Base-by-base conservation (phyloP, 1,140 invertebrate species). In the Chionoecetes opilio region DNA sequence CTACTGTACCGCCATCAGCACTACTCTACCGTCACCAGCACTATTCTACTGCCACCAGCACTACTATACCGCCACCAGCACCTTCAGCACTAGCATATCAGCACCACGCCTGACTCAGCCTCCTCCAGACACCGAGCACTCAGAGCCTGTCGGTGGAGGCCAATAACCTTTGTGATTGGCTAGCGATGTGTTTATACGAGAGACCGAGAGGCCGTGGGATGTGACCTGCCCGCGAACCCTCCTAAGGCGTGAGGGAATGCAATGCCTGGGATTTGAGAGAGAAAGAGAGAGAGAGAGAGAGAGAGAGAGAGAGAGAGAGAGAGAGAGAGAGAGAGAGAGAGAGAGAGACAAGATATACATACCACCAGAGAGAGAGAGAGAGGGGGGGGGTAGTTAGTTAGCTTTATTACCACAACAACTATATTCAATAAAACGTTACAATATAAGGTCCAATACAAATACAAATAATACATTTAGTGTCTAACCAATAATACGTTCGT, bases 281-380 rank as follows among this genome's bases (percentile, higher is more conserved):
- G 37, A 46, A 35, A 89, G 87, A 89, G 87, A 89, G 87, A 89
- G 87, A 89, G 87, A 89, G 87, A 89, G 87, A 89, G 87, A 89
- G 41, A 37, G 38, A 90, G 38, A 46, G 41, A 31, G 88, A 29
- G 14, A 29, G 29, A 46, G 38, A 14, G 21, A 11, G 29, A 41
- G 38, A 41, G 38, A 41, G 38, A 41, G 38, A 41, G 38, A 41
- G 38, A 41, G 11, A n/a, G 88, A 26, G 37, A 29, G 26, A 21
- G 86, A 88, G 86, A 21, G 5, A 3, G n/a, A 21, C 86, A 21
- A 21, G n/a, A 21, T 35, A 3, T 26, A 5, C 6, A 88, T 21
- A n/a, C n/a, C n/a, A n/a, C n/a, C n/a, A n/a, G n/a, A n/a, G n/a
- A n/a, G n/a, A n/a, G n/a, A n/a, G n/a, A 0, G 0, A 0, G n/a